Conservation (phyloP, 2,113 vertebrate species). For the Parus major region DNA sequence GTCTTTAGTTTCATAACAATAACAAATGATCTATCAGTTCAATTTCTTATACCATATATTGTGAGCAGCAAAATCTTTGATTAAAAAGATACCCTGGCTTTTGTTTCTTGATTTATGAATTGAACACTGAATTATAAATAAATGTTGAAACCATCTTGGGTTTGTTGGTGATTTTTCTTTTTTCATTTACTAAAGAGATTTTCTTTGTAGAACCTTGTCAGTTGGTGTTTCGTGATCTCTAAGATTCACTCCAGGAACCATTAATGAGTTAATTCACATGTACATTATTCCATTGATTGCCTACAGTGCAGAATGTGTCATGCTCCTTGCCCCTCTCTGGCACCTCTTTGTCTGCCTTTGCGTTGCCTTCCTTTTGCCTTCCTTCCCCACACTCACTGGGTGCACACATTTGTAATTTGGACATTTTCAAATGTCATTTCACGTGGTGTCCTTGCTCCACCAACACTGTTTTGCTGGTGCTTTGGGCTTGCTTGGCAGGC, state of each 20-base stretch:
- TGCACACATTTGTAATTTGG: background rate
- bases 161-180: background rate
- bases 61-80: slow-evolving; percentile 17
- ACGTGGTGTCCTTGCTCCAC: background rate
- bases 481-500: background rate
- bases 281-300: background rate
- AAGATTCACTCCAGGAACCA: background rate
- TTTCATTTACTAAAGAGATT: background rate
- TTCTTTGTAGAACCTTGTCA: background rate
- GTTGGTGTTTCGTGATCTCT: background rate
- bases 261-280: slow-evolving; percentile 17
- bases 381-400: background rate
- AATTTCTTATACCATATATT: slow-evolving; percentile 4
- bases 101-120: background rate
- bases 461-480: background rate
- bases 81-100: slow-evolving; percentile 21
- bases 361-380: background rate
- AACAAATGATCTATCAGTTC: background rate
- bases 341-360: background rate
- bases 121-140: slow-evolving; percentile 25
- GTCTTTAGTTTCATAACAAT: slow-evolving; percentile 19
- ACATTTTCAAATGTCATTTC: background rate
- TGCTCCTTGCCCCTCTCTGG: background rate
- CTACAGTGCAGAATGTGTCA: background rate
- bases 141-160: slow-evolving; percentile 21